Percentiles rank a stretch among this genome's conserved stretches.
Evolutionary conservation across 2,113 vertebrate genomes (phyloP).

Genomic region (Canis aureus): DNA sequence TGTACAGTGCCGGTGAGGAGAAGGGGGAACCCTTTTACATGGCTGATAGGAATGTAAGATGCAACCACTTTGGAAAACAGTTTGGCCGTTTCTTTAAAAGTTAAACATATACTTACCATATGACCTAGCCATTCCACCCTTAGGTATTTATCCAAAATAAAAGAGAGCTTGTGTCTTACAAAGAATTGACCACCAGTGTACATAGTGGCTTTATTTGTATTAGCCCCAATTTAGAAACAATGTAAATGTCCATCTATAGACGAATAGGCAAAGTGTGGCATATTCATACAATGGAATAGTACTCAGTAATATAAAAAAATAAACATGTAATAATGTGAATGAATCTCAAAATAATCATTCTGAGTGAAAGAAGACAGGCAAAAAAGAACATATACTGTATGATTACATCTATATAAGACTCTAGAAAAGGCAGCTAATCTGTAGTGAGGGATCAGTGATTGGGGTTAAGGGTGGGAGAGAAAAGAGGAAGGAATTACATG

Average conservation of each 20-base stretch:
- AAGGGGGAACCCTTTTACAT: background rate
- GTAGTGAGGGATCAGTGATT: background rate
- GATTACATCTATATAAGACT: background rate
- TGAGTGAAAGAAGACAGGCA: background rate
- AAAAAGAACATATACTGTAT: background rate
- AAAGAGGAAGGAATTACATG: background rate
- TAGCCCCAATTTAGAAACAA: background rate
- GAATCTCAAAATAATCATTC: background rate
- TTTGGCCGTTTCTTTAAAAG: background rate
- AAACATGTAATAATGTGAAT: background rate
- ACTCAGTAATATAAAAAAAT: background rate
- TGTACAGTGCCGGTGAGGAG: background rate
- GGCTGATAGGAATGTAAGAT: background rate
- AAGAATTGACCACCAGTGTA: background rate
- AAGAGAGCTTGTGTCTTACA: background rate
- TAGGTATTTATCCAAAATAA: background rate
- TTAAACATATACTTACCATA: background rate
- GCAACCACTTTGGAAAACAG: background rate
- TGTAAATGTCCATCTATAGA: background rate
- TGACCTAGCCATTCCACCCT: background rate
- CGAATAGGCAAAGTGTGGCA: background rate
- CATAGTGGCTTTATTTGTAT: background rate
- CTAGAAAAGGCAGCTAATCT: background rate
- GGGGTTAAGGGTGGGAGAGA: background rate
- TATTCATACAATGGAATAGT: background rate